phyloP scores from a whole-genome alignment of 2,113 vertebrate genomes.

The Tricholaema leucomelas region DNA sequence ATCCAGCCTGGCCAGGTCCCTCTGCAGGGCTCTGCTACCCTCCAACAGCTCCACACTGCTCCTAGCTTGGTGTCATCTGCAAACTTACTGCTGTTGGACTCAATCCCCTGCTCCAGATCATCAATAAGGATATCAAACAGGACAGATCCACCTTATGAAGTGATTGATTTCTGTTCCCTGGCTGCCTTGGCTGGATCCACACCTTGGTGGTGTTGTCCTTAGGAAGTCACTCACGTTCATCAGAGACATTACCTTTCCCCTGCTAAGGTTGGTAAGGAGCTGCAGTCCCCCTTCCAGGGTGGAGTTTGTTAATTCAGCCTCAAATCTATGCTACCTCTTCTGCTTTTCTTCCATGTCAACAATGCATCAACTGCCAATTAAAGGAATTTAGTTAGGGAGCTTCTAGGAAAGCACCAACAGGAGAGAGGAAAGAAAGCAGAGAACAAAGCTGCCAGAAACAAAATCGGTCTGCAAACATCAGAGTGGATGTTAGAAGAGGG shows the following conservation, averaged over 20 bases:
- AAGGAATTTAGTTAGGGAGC: background rate
- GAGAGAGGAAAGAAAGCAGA: conserved; percentile 3
- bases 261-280: background rate
- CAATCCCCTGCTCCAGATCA: no score
- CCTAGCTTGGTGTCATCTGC: no score
- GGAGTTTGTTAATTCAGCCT: background rate
- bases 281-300: background rate
- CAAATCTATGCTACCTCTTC: background rate
- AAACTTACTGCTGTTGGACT: no score
- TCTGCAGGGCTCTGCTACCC: no score
- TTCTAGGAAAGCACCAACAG: background rate
- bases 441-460: conserved; percentile 29
- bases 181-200: no score
- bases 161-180: no score
- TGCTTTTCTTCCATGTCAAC: background rate
- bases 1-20: no score
- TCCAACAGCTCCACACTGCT: no score
- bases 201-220: background rate
- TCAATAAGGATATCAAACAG: no score
- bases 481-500: background rate
- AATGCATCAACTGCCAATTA: background rate
- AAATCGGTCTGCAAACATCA: conserved; percentile 17
- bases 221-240: background rate
- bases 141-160: no score
- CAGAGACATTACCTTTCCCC: background rate